phyloP scores from a whole-genome alignment of 2,113 vertebrate species.

The Dasypus novemcinctus region DNA sequence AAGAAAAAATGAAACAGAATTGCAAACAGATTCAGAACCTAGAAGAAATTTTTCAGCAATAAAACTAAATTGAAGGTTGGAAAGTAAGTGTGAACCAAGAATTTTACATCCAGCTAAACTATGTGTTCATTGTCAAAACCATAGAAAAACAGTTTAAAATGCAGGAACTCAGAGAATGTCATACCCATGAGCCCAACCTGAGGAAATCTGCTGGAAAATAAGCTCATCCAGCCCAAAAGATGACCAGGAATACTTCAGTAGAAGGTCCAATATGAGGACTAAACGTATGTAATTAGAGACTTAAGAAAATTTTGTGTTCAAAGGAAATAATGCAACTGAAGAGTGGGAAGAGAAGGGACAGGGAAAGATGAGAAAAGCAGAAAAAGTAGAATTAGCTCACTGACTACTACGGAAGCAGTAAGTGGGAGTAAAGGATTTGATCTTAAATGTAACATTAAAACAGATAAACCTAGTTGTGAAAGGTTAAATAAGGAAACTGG shows the following conservation, averaged over 20 bases:
- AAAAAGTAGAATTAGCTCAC: background rate
- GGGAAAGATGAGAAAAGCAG: accelerated
- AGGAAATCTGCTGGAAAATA: accelerated
- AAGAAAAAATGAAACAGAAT: background rate
- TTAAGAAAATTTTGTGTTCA: background rate
- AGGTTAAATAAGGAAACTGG: background rate
- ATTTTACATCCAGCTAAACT: background rate
- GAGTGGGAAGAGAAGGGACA: background rate
- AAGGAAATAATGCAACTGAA: background rate
- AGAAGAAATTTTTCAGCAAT: background rate
- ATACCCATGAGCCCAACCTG: background rate
- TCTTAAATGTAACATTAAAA: no score
- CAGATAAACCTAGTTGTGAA: background rate
- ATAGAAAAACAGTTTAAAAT: background rate
- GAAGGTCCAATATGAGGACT: background rate
- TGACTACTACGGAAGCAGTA: background rate
- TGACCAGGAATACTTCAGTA: background rate
- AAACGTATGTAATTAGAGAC: no score
- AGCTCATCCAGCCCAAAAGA: background rate
- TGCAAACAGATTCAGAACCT: background rate
- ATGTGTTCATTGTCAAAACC: background rate
- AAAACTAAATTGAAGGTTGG: background rate
- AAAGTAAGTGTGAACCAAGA: background rate
- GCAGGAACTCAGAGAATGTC: background rate
- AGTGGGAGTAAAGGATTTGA: background rate